Percentiles rank a stretch among this genome's conserved stretches.
phyloP scores from a whole-genome alignment of 1,140 invertebrate species.

The Drosophila novamexicana region DNA sequence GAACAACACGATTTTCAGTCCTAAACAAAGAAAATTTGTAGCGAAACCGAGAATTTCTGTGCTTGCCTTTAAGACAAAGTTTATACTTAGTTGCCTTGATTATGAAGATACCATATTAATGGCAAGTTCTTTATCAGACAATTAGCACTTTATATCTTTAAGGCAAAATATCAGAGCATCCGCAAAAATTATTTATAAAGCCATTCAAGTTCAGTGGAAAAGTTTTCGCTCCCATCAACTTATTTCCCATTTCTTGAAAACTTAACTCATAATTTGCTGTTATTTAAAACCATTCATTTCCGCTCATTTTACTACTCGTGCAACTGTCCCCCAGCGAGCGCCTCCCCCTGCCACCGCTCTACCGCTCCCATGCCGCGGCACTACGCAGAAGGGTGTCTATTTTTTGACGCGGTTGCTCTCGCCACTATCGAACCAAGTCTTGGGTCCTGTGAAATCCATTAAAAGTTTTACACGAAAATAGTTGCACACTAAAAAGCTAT shows the following conservation, averaged over 20 bases:
- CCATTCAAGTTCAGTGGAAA: conserved; percentile 65
- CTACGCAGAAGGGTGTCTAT: conserved; percentile 65
- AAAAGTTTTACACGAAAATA: conserved; percentile 83
- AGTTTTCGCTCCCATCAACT: conserved; percentile 60
- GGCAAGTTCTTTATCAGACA: conserved; percentile 44
- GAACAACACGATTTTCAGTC: background rate
- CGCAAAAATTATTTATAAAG: conserved; percentile 77
- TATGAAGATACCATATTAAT: background rate
- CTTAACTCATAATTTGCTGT: conserved; percentile 81
- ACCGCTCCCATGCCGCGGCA: background rate
- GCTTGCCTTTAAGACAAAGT: background rate
- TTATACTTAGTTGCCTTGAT: background rate
- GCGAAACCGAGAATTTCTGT: background rate
- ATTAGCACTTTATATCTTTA: conserved; percentile 55
- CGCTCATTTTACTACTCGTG: conserved; percentile 77
- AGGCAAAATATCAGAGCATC: conserved; percentile 39
- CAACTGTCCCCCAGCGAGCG: conserved; percentile 11
- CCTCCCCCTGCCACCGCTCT: background rate
- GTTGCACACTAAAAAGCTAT: conserved; percentile 82
- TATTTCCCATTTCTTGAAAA: conserved; percentile 49
- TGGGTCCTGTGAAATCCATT: conserved; percentile 75
- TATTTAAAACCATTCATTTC: conserved; percentile 83
- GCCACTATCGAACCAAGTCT: conserved; percentile 57
- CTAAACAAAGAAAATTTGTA: background rate
- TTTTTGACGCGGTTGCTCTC: conserved; percentile 66